phyloP scores from a whole-genome alignment of 2,797 vertebrate genomes.

The Rhincodon typus region DNA sequence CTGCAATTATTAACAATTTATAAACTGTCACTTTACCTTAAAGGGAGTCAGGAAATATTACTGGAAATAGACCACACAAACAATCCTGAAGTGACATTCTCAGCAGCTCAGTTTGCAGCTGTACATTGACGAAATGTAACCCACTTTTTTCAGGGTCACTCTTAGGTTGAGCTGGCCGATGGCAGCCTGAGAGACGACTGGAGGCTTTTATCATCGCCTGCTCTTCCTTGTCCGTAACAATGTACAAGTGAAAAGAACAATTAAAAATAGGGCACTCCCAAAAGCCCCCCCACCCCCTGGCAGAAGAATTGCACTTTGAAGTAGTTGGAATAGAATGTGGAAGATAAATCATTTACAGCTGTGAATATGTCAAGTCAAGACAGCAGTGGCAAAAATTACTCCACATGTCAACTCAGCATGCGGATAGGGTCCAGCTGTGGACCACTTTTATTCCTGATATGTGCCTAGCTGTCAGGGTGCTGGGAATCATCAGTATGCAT shows the following conservation, averaged over 20 bases:
- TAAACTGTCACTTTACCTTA: background rate
- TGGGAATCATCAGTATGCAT: constrained; percentile 41
- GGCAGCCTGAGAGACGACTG: constrained; percentile 55
- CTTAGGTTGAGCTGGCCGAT: constrained; percentile 50
- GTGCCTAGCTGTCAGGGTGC: constrained; percentile 47
- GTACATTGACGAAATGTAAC: constrained; percentile 30
- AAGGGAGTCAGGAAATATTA: background rate
- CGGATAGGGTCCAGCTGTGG: constrained; percentile 57
- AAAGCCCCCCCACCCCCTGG: constrained; percentile 45
- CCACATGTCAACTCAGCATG: constrained; percentile 59
- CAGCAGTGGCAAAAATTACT: constrained; percentile 56
- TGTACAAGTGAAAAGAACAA: constrained; percentile 78
- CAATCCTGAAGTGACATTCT: background rate
- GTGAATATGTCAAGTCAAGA: constrained; percentile 55
- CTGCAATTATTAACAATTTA: background rate
- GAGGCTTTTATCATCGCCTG: constrained; percentile 67
- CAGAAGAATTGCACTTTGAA: constrained; percentile 69
- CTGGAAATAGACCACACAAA: constrained; percentile 34
- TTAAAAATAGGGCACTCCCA: constrained; percentile 75
- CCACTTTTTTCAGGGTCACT: constrained; percentile 52
- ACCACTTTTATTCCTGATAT: constrained; percentile 52
- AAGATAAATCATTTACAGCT: constrained; percentile 62
- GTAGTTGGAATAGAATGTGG: constrained; percentile 56
- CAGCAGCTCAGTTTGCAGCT: constrained; percentile 28
- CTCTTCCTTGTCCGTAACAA: constrained; percentile 67